These are phyloP conservation scores for Pangasianodon gigas DNA, from an alignment of 2,113 vertebrate species.

Conservation along the genomic window DNA sequence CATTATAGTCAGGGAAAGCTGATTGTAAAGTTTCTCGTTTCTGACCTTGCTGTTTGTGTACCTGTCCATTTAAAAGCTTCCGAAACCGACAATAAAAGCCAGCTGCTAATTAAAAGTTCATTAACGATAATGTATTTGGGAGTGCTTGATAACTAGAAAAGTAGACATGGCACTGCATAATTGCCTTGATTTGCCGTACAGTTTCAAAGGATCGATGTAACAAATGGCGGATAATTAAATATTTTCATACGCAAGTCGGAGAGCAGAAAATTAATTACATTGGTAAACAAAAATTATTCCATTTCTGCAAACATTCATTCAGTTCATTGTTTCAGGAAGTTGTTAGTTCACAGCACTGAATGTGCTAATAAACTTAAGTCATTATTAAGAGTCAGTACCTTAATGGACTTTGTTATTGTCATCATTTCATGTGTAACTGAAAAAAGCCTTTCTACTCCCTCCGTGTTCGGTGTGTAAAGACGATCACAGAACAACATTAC, in stretches of 20 bases:
- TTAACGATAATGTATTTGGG: conserved; percentile 66
- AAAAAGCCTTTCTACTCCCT: background rate
- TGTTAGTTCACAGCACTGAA: conserved; percentile 1
- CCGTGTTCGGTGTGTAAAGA: background rate
- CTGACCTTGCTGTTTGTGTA: conserved; percentile 54
- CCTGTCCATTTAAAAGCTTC: conserved; percentile 60
- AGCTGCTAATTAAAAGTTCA: conserved; percentile 69
- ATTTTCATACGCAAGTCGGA: conserved; percentile 59
- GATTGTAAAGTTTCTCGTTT: conserved; percentile 18
- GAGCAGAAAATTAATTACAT: conserved; percentile 62
- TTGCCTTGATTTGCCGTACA: conserved; percentile 64
- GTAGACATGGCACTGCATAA: conserved; percentile 62
- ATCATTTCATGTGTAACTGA: too few species aligned
- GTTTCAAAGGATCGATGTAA: conserved; percentile 67
- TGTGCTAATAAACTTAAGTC: background rate
- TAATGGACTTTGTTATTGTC: conserved; percentile 22
- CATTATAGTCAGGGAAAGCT: background rate
- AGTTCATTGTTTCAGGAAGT: conserved; percentile 29
- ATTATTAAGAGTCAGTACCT: background rate
- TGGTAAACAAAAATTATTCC: conserved; percentile 53
- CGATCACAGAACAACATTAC: background rate
- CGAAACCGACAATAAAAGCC: conserved; percentile 50
- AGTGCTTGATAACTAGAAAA: conserved; percentile 56
- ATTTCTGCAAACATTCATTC: conserved; percentile 30
- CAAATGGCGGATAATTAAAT: conserved; percentile 63